phyloP scores from a whole-genome alignment of 2,797 vertebrate genomes.

The Dermochelys coriacea region DNA sequence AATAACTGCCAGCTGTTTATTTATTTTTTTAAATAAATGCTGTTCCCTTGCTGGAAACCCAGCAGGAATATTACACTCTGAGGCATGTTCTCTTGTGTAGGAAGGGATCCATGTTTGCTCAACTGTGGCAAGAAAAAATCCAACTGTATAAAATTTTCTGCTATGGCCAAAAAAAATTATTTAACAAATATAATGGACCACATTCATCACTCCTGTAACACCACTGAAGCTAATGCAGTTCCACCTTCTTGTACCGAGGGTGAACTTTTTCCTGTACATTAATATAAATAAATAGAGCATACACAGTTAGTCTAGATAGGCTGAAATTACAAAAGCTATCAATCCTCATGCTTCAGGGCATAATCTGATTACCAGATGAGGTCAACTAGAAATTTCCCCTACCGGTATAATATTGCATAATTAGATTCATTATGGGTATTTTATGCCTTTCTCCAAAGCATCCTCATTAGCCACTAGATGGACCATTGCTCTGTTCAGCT shows the following conservation, averaged over 20 bases:
- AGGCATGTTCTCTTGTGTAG: neutral
- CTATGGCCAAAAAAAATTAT: conserved; percentile 21
- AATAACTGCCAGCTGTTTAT: neutral
- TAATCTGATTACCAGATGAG: conserved; percentile 80
- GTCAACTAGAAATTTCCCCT: conserved; percentile 76
- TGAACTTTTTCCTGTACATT: conserved; percentile 34
- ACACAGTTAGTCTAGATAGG: conserved; percentile 70
- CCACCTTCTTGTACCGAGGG: accelerated
- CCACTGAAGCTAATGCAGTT: neutral
- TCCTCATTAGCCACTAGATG: conserved; percentile 70
- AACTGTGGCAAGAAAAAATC: neutral
- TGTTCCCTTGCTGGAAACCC: neutral
- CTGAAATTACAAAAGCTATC: conserved; percentile 74
- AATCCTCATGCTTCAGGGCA: conserved; percentile 75
- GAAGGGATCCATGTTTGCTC: neutral
- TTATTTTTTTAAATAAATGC: neutral
- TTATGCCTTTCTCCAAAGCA: conserved; percentile 73
- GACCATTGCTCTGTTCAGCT: neutral
- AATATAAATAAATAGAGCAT: conserved; percentile 68
- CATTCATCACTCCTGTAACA: conserved; percentile 8
- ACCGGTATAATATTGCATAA: conserved; percentile 60
- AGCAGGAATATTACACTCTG: neutral
- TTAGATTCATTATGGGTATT: conserved; percentile 74
- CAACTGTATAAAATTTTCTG: conserved; percentile 15
- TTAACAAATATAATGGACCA: conserved; percentile 24